phyloP scores from a whole-genome alignment of 2,888 invertebrate genomes.

The Harmothoe impar region DNA sequence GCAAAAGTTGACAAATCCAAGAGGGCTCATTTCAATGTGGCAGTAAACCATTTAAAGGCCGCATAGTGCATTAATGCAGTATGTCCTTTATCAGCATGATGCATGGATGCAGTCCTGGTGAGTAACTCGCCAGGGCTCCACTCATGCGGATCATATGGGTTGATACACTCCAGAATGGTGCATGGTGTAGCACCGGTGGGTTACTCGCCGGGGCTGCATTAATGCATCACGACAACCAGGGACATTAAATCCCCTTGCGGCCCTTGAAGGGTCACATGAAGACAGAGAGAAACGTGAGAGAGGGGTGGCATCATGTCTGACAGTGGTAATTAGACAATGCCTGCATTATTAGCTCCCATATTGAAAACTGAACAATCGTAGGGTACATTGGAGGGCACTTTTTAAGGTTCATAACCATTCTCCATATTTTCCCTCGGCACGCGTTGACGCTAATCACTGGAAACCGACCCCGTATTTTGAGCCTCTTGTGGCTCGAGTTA shows the following conservation, averaged over 20 bases:
- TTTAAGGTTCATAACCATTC: slow-evolving; percentile 20
- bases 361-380: background rate
- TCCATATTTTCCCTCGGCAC: slow-evolving; percentile 1
- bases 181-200: no score
- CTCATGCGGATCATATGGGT: background rate
- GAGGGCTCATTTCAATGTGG: background rate
- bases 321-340: slow-evolving; percentile 41
- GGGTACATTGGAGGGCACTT: background rate
- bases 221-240: no score
- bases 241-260: no score
- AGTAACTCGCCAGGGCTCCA: background rate
- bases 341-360: slow-evolving; percentile 6
- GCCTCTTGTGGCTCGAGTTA: slow-evolving; percentile 7
- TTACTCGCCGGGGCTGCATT: no score
- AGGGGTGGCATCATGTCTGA: background rate
- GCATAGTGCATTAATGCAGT: no score
- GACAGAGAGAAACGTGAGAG: background rate
- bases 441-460: background rate
- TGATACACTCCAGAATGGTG: background rate
- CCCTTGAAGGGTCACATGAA: background rate
- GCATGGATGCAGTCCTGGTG: no score
- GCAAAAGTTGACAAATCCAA: background rate
- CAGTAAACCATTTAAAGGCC: background rate
- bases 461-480: slow-evolving; percentile 5
- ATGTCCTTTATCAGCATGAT: no score